phyloP scores from a whole-genome alignment of 2,113 vertebrate genomes.

The Speoplatyrhinus poulsoni region DNA sequence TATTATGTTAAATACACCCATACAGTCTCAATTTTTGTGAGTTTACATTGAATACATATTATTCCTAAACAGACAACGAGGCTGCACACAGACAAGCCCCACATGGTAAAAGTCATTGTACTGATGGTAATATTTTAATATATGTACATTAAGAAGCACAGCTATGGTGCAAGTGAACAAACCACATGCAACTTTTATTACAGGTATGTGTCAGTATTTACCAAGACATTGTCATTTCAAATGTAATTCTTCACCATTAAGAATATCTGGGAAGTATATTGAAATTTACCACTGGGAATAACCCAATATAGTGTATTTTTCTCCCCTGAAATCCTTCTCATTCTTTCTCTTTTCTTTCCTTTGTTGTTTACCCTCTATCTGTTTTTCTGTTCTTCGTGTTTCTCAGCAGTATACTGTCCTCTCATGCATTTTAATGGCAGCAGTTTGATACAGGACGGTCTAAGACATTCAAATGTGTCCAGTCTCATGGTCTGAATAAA shows the following conservation, averaged over 20 bases:
- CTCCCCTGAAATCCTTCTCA: not conserved
- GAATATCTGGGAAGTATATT: constrained; percentile 21
- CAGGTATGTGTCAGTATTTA: constrained; percentile 12
- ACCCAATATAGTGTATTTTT: constrained; percentile 1
- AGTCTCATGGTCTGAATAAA: constrained; percentile 52
- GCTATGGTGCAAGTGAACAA: not conserved
- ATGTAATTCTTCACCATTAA: constrained; percentile 6
- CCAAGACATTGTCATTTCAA: constrained; percentile 29
- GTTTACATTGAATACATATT: no score
- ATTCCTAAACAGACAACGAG: no score
- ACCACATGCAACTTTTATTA: not conserved
- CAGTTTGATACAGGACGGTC: constrained; percentile 48
- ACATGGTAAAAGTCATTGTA: no score
- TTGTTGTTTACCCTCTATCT: constrained; percentile 17
- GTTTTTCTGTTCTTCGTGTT: constrained; percentile 29
- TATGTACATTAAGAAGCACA: no score
- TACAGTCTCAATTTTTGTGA: no score
- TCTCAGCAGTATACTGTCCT: constrained; percentile 20
- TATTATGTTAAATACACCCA: no score
- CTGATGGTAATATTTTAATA: no score
- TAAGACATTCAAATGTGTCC: constrained; percentile 48
- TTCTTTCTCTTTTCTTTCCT: constrained; percentile 13
- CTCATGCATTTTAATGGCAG: constrained; percentile 70
- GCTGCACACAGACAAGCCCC: no score
- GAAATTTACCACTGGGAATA: constrained; percentile 22